These are phyloP conservation scores for Parasteatoda tepidariorum DNA, from an alignment of 1,140 invertebrate species.

Conservation along the genomic window DNA sequence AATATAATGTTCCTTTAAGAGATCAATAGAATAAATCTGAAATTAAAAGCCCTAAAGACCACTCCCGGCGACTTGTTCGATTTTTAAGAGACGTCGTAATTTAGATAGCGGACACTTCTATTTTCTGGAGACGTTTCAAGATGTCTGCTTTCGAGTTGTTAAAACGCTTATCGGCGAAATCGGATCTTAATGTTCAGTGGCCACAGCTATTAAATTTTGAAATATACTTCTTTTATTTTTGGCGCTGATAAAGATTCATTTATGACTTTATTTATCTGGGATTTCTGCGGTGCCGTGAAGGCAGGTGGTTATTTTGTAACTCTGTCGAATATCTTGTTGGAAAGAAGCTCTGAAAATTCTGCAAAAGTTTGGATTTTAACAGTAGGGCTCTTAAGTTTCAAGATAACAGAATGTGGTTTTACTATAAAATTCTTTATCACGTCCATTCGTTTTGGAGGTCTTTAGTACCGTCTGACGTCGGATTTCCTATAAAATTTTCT, in stretches of 20 bases:
- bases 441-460: no score
- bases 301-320: no score
- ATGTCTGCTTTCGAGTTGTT: not conserved
- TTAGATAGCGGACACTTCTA: constrained; percentile 1
- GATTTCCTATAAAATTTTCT: no score
- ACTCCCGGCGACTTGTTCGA: constrained; percentile 35
- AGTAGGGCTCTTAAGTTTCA: no score
- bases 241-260: constrained; percentile 38
- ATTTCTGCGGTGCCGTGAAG: not conserved
- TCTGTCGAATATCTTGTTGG: no score
- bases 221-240: constrained; percentile 21
- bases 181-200: constrained; percentile 20
- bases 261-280: constrained; percentile 51
- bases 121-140: constrained; percentile 9
- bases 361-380: no score
- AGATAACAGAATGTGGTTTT: no score
- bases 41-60: constrained; percentile 27
- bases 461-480: no score
- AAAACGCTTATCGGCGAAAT: constrained; percentile 45
- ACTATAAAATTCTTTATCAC: no score
- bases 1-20: constrained; percentile 23
- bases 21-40: constrained; percentile 31
- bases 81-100: constrained; percentile 26
- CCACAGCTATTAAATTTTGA: constrained; percentile 48
- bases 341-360: no score